A percentile compares a stretch with the other conserved stretches of the same genome.
Evolutionary conservation across 2,113 vertebrate genomes (phyloP).

Genomic region (Mesitornis unicolor): DNA sequence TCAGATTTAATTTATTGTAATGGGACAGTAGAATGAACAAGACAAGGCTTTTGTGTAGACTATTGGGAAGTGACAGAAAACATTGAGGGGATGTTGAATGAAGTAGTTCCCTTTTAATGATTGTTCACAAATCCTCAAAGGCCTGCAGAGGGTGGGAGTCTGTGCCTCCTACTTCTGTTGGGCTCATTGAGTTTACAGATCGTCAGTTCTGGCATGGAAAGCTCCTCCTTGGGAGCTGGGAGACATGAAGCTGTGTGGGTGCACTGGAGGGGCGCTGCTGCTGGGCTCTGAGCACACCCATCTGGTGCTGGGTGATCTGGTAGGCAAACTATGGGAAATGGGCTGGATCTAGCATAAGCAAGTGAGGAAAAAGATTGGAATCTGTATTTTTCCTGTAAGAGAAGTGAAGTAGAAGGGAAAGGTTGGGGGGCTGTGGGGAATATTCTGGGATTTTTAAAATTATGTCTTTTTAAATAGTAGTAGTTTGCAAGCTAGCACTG

Average conservation of each 20-base stretch:
- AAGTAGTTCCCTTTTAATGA: neutral
- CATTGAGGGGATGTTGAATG: accelerated
- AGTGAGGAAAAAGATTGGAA: neutral
- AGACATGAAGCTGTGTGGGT: neutral
- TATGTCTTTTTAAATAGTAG: neutral
- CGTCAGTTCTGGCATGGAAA: accelerated
- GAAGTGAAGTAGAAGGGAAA: neutral
- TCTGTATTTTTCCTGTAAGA: neutral
- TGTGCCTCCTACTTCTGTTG: accelerated
- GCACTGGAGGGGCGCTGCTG: neutral
- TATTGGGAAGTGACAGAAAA: neutral
- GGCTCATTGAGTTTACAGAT: neutral
- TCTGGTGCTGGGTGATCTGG: accelerated
- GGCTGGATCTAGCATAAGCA: neutral
- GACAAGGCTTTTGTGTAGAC: neutral
- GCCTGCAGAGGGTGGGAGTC: neutral
- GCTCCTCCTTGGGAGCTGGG: neutral
- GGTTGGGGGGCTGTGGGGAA: accelerated
- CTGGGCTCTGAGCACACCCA: neutral
- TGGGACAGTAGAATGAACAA: neutral
- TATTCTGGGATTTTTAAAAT: neutral
- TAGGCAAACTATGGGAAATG: neutral
- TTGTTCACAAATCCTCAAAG: neutral
- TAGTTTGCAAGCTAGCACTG: neutral
- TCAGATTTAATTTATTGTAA: neutral